Base-by-base conservation (phyloP, 1,140 invertebrate species). In the Drosophila seguyi region DNA sequence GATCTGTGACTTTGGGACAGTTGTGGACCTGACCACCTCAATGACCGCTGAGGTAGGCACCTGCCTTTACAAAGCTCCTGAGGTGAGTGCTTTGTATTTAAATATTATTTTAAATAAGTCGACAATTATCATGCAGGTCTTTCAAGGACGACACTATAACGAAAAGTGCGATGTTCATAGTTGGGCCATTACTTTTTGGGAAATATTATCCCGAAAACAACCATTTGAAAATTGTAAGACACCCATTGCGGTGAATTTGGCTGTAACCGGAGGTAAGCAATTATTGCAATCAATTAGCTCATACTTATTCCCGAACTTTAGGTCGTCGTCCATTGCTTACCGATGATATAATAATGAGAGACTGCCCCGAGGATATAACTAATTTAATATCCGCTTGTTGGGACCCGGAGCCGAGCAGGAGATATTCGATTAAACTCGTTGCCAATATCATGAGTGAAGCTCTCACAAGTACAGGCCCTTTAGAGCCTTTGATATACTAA, bases 101-200 rank as follows among this genome's bases (percentile, higher is more conserved):
- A 4, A 16, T 25, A 25, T 16, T 8, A 1, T 16, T 16, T 16
- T 47, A 8, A 14, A 25, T 4, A 25, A 25, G 7, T 7, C 11
- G 20, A 13, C 20, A 16, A 22, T 8, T n/a, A 11, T n/a, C 25
- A 8, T 48, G 25, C 45, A 48, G 45, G 25, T 48, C 45, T 48
- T 48, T 27, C 0, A 94, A 93, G 95, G 95, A 47, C 95, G 94
- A 36, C 95, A 93, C 34, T 99, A 99, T 92, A 98, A 97, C 62
- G 98, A 99, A 93, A 99, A 99, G 93, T 99, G 98, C 95, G 99
- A 99, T 95, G 96, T 99, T 36, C 99, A 98, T 91, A 99, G 98
- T 93, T 99, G 97, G 97, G 97, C 97, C 25, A 98, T 99, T 45
- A 99, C 99, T 68, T 92, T 99, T n/a, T 99, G 98, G 98, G 98